phyloP scores from a whole-genome alignment of 1,140 invertebrate genomes.

The Elysia chlorotica region DNA sequence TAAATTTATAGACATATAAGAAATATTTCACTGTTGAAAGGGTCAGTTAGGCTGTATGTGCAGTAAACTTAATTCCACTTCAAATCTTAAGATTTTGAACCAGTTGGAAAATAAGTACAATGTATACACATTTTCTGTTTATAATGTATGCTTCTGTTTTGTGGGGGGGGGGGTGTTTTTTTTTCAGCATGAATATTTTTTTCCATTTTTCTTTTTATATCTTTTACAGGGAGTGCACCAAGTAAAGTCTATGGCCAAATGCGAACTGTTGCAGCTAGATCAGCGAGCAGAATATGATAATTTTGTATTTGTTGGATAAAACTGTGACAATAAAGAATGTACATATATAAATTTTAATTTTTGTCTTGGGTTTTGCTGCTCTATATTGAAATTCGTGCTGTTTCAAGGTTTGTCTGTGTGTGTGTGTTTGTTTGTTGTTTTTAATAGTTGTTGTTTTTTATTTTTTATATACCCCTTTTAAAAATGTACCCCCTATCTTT shows the following conservation, averaged over 20 bases:
- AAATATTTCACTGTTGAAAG: too few relatives aligned
- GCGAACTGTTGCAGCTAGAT: constrained; percentile 69
- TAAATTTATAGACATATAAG: too few relatives aligned
- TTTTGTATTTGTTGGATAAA: not conserved
- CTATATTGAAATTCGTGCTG: too few relatives aligned
- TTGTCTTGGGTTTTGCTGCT: too few relatives aligned
- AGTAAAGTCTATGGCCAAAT: constrained; percentile 96
- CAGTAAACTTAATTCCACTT: not conserved
- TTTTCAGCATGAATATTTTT: too few relatives aligned
- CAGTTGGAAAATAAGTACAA: not conserved
- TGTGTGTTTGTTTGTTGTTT: too few relatives aligned
- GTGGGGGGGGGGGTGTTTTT: not conserved
- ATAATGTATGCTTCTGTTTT: not conserved
- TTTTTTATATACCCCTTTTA: too few relatives aligned
- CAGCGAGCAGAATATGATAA: constrained; percentile 8
- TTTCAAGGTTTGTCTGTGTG: too few relatives aligned
- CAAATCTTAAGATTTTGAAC: not conserved
- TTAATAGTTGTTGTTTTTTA: too few relatives aligned
- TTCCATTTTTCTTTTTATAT: constrained; percentile 13
- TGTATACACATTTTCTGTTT: not conserved
- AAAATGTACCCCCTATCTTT: too few relatives aligned
- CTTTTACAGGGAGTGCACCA: constrained; percentile 74
- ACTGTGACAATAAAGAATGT: too few relatives aligned
- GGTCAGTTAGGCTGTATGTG: not conserved
- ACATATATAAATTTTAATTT: too few relatives aligned